Evolutionary conservation across 2,113 vertebrate species (phyloP).

Genomic region (Apodemus sylvaticus): DNA sequence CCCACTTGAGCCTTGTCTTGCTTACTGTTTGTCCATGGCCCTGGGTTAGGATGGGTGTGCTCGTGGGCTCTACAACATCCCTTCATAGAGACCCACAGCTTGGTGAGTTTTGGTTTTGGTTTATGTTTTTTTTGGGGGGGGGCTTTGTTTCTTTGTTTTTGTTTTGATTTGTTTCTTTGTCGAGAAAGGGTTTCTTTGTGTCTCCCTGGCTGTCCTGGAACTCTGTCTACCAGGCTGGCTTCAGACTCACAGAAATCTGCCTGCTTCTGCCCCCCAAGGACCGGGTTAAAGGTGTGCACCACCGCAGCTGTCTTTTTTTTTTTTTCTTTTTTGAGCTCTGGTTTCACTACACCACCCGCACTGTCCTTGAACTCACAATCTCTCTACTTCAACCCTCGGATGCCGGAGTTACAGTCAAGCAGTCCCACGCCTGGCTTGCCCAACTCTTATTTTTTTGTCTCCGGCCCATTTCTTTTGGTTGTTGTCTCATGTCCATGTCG

Average conservation of each 20-base stretch:
- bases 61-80: neutral
- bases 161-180: neutral
- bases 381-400: fast-evolving
- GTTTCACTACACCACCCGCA: neutral
- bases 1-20: neutral
- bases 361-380: neutral
- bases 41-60: too few species aligned
- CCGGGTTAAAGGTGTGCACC: neutral
- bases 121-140: too few species aligned
- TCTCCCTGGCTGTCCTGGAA: neutral
- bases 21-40: neutral
- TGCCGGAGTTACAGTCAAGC: neutral
- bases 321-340: neutral
- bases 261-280: neutral
- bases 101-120: too few species aligned
- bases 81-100: fast-evolving
- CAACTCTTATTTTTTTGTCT: fast-evolving
- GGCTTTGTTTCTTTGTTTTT: too few species aligned
- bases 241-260: neutral
- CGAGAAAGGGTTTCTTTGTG: neutral
- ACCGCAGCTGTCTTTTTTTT: neutral
- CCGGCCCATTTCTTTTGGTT: neutral
- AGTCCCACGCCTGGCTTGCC: neutral
- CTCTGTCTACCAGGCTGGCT: neutral
- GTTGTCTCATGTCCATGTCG: neutral